These are phyloP conservation scores for Stegostoma tigrinum DNA, from an alignment of 2,113 vertebrate genomes.

Conservation along the genomic window DNA sequence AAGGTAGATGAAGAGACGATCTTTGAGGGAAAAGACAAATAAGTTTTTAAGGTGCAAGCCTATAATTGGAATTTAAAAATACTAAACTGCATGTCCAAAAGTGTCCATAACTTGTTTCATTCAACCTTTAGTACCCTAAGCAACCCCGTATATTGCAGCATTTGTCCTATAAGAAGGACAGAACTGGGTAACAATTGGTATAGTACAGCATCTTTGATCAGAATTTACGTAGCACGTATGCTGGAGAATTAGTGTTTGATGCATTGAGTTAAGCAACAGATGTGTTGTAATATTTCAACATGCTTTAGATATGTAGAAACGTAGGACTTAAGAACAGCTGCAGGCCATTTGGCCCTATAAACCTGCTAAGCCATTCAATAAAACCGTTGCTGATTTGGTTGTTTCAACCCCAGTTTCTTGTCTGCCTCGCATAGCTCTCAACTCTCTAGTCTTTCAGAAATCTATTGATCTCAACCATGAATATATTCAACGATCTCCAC, in stretches of 20 bases:
- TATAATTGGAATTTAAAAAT: background rate
- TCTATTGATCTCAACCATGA: no score
- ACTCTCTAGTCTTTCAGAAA: no score
- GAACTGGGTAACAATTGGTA: background rate
- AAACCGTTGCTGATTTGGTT: no score
- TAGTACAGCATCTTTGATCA: background rate
- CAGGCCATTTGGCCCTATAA: no score
- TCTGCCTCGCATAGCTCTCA: no score
- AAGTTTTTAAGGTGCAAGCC: background rate
- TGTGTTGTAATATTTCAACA: background rate
- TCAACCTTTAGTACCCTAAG: background rate
- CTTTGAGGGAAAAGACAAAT: background rate
- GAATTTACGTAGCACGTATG: background rate
- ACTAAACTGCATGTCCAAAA: background rate
- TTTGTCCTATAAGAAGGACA: background rate
- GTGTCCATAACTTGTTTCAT: background rate
- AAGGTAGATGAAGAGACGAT: background rate
- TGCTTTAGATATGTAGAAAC: background rate
- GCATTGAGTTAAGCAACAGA: background rate
- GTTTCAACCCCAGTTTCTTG: no score
- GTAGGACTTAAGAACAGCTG: no score
- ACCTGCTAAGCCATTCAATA: no score
- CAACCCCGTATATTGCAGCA: background rate
- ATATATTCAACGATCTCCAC: no score
- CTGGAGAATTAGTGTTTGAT: background rate